A percentile compares a stretch with the other conserved stretches of the same genome.
Evolutionary conservation across 2,113 vertebrate genomes (phyloP).

Genomic region (Scomber japonicus): DNA sequence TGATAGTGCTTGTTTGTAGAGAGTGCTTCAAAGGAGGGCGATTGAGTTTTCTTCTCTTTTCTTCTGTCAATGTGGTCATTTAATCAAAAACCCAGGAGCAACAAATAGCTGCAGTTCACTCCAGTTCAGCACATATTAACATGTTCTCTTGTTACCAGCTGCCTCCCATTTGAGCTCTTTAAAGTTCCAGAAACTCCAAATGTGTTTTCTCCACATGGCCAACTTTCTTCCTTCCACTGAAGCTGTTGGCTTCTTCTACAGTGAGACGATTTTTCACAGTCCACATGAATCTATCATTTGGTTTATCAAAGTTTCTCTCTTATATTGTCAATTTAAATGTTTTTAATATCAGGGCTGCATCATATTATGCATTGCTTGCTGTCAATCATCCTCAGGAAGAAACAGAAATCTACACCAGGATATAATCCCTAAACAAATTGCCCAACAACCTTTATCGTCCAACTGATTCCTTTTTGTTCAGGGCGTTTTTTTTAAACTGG

Average conservation of each 20-base stretch:
- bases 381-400: constrained; percentile 14
- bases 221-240: not conserved
- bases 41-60: constrained; percentile 15
- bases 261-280: constrained; percentile 14
- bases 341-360: constrained; percentile 7
- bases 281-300: constrained; percentile 41
- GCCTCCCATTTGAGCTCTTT: not conserved
- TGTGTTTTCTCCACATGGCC: not conserved
- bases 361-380: constrained; percentile 4
- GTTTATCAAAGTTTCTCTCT: constrained; percentile 32
- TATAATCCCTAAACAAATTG: constrained; percentile 1
- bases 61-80: not conserved
- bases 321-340: constrained; percentile 15
- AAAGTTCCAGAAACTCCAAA: constrained; percentile 20
- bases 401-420: constrained; percentile 4
- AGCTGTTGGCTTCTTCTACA: constrained; percentile 1
- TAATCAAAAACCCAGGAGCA: constrained; percentile 31
- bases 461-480: constrained; percentile 5
- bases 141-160: not conserved
- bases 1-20: constrained; percentile 39
- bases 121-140: not conserved
- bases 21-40: constrained; percentile 30
- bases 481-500: not conserved
- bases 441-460: not conserved
- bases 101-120: constrained; percentile 36